Evolutionary conservation across 2,888 invertebrate species (phyloP), one percentile per base, ranked within the genome.

Genomic region (Azorinus chamasolen): DNA sequence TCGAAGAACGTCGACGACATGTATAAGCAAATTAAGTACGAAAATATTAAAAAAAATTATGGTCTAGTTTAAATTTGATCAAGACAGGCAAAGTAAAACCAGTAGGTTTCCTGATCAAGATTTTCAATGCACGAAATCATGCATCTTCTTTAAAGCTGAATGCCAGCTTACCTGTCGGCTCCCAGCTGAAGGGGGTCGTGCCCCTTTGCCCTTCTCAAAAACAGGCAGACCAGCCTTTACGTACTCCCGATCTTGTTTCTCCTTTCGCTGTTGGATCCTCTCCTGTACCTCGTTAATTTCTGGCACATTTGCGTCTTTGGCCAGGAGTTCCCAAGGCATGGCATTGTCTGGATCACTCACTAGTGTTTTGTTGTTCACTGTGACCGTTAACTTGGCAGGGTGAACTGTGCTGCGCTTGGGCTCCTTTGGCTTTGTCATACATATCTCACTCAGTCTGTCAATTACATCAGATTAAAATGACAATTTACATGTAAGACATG

Each of bases 321-420:
- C 76, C 4, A 76, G 58, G 8, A 76, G 63, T 66, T 79, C 74
- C 79, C 74, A 79, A 18, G 79, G 79, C n/a, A 74, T 50, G 24
- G 74, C 74, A 32, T 65, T 70, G 32, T 79, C 78, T 8, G 78
- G 78, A 51, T 79, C 74, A 37, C 70, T 79, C 32, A 74, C 79
- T n/a, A 79, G 55, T 1, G 58, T 59, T 48, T 74, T 79, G 10
- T 71, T 70, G 48, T 71, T 74, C 1, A 79, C 45, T 2, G 66
- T 71, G 3, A 79, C 58, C n/a, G 70, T 74, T 18, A 79, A 51
- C 39, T 74, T 79, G n/a, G 68, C 79, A 32, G 32, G 32, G 32
- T 32, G 32, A 4, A 79, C 73, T 16, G 63, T 58, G 16, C 55
- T 50, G n/a, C 79, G 48, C 27, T 58, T 74, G 2, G 79, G 79